Conservation (phyloP, 2,113 vertebrate genomes). For the Colius striatus region DNA sequence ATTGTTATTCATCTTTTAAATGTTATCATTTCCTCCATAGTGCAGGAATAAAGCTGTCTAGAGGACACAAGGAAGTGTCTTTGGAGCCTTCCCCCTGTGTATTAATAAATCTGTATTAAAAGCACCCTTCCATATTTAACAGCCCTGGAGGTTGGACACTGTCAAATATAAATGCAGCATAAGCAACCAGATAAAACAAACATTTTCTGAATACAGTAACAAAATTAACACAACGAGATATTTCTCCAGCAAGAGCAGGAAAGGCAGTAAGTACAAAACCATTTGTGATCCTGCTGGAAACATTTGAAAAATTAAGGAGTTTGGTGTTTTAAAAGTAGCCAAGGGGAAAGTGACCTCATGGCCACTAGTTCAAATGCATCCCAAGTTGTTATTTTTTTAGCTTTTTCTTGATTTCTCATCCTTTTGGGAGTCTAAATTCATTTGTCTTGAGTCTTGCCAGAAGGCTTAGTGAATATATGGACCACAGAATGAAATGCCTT, state of each 20-base stretch:
- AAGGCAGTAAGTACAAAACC: constrained; percentile 6
- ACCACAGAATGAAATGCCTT: neutral
- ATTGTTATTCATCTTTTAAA: neutral
- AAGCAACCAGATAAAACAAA: neutral
- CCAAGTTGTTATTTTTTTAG: neutral
- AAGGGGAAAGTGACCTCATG: neutral
- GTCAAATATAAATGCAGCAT: neutral
- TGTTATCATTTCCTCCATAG: neutral
- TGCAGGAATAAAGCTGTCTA: neutral
- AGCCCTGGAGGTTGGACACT: neutral
- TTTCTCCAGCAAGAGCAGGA: neutral
- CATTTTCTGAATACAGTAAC: constrained; percentile 10
- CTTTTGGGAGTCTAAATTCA: neutral
- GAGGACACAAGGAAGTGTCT: neutral
- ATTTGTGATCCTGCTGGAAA: constrained; percentile 21
- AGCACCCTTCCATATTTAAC: neutral
- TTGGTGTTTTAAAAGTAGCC: neutral
- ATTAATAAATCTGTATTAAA: neutral
- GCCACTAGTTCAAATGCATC: neutral
- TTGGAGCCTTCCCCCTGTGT: neutral
- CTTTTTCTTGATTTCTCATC: neutral
- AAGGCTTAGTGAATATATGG: neutral
- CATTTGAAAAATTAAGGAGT: neutral
- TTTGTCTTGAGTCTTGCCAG: neutral
- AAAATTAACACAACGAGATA: constrained; percentile 22